Percentiles rank a stretch among this genome's conserved stretches.
These are phyloP conservation scores for Pollenia amentaria DNA, from an alignment of 2,888 invertebrate species.

Conservation along the genomic window DNA sequence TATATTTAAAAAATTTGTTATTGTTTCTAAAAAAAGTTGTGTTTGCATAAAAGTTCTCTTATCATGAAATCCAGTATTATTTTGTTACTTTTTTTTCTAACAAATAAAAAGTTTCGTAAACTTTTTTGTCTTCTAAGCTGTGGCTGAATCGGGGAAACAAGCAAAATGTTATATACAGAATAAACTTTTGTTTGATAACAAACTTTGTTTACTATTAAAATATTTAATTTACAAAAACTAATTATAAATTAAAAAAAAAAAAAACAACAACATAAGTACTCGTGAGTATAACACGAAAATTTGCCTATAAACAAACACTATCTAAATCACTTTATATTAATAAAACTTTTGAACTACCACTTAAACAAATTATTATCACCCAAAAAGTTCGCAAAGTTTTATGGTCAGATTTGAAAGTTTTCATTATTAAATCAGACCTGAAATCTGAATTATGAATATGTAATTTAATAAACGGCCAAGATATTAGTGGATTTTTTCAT, in stretches of 20 bases:
- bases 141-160: constrained; percentile 20
- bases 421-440: too few relatives aligned
- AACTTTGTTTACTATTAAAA: constrained; percentile 26
- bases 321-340: too few relatives aligned
- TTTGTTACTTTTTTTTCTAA: constrained; percentile 3
- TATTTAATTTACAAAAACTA: constrained; percentile 21
- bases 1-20: constrained; percentile 35
- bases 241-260: not conserved
- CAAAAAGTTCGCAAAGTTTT: too few relatives aligned
- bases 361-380: too few relatives aligned
- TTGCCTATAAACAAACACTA: too few relatives aligned
- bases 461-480: too few relatives aligned
- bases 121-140: constrained; percentile 35
- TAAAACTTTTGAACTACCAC: too few relatives aligned
- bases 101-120: constrained; percentile 30
- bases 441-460: too few relatives aligned
- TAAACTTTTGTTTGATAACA: constrained; percentile 19
- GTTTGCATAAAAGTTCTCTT: constrained; percentile 58
- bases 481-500: too few relatives aligned
- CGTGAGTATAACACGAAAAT: too few relatives aligned
- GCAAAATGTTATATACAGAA: not conserved
- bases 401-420: too few relatives aligned
- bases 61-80: constrained; percentile 14
- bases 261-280: not conserved
- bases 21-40: constrained; percentile 19